phyloP scores from a whole-genome alignment of 2,797 vertebrate species.

The Triplophysa yarkandensis region DNA sequence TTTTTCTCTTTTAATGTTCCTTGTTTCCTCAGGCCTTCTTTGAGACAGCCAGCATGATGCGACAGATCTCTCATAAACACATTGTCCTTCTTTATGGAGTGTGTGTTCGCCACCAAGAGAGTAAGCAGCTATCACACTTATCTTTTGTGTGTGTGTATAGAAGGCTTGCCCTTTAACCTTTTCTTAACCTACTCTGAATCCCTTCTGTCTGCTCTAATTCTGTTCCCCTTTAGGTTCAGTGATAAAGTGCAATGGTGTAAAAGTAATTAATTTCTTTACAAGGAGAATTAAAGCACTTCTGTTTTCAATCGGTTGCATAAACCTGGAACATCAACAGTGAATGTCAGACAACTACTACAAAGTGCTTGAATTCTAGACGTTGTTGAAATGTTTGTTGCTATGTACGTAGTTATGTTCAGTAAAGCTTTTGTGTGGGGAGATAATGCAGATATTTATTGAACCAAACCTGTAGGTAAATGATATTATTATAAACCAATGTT shows the following conservation, averaged over 20 bases:
- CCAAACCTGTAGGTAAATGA: background rate
- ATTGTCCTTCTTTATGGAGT: constrained; percentile 93
- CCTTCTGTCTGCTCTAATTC: constrained; percentile 2
- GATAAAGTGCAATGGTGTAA: background rate
- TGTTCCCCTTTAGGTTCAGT: background rate
- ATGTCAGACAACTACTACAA: background rate
- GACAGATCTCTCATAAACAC: constrained; percentile 95
- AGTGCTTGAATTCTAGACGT: background rate
- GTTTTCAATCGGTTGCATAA: background rate
- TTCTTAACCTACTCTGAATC: background rate
- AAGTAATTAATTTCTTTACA: background rate
- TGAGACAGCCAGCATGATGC: constrained; percentile 97
- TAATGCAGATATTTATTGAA: background rate
- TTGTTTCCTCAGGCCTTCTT: constrained; percentile 86
- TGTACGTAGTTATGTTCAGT: background rate
- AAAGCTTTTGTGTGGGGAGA: background rate
- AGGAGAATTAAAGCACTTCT: background rate
- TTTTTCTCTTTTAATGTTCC: background rate
- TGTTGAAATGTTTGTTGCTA: background rate
- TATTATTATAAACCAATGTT: background rate
- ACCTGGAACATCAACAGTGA: background rate
- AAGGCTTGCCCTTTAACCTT: background rate
- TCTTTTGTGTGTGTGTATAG: constrained; percentile 25
- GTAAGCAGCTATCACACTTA: constrained; percentile 77
- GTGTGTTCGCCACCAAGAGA: constrained; percentile 91